Percentiles rank a stretch among this genome's conserved stretches.
These are phyloP conservation scores for Capreolus pygargus DNA, from an alignment of 2,113 vertebrate genomes.

Conservation along the genomic window DNA sequence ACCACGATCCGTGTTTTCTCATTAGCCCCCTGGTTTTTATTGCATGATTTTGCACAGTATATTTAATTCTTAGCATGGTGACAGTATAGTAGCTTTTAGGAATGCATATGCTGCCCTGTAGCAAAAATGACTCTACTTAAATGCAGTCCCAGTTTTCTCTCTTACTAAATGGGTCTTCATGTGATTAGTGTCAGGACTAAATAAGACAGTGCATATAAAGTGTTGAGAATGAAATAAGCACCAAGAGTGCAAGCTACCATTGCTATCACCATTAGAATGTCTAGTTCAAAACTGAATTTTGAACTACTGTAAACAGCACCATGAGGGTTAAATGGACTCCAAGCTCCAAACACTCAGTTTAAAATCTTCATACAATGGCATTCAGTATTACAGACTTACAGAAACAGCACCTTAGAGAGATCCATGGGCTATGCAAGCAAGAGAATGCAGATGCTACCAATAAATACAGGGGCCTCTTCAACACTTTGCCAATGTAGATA, in stretches of 20 bases:
- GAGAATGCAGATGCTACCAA: background rate
- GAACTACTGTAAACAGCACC: background rate
- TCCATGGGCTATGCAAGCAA: background rate
- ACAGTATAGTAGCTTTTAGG: background rate
- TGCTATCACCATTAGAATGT: background rate
- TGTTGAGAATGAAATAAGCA: background rate
- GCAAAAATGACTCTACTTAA: background rate
- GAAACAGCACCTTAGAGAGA: background rate
- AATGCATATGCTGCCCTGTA: background rate
- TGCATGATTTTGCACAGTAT: background rate
- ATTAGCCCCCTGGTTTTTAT: background rate
- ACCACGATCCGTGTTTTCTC: background rate
- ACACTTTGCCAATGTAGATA: background rate
- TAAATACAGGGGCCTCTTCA: background rate
- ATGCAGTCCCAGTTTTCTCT: background rate
- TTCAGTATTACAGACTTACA: background rate
- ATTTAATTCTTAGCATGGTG: background rate
- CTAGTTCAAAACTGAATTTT: background rate
- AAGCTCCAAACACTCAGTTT: background rate
- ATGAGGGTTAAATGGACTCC: background rate
- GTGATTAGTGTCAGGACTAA: background rate
- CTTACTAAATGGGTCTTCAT: background rate
- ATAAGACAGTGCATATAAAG: background rate
- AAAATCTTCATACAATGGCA: background rate
- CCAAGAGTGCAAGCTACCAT: background rate